Conservation (phyloP, 2,113 vertebrate genomes). For the Crotalus horridus region DNA sequence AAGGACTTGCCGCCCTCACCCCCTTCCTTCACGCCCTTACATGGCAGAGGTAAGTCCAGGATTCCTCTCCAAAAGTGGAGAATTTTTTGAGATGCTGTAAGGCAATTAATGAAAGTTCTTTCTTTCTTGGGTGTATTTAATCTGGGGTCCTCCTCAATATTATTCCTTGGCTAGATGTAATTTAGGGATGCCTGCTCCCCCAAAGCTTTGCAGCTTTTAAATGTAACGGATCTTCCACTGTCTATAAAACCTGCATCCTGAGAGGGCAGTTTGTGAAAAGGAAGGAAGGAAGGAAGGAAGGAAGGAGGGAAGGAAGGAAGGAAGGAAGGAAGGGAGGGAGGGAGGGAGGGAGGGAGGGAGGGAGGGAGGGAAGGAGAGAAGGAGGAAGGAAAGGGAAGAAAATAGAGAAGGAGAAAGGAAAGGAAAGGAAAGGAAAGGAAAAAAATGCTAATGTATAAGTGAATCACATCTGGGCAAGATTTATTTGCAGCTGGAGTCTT, state of each 20-base stretch:
- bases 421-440: too few relatives aligned
- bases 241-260: not conserved
- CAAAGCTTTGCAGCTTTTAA: not conserved
- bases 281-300: not conserved
- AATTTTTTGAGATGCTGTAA: not conserved
- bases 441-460: not conserved
- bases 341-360: too few relatives aligned
- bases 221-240: not conserved
- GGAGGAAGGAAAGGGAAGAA: too few relatives aligned
- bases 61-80: not conserved
- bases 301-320: accelerated
- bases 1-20: too few relatives aligned
- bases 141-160: too few relatives aligned
- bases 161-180: not conserved
- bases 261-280: not conserved
- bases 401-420: too few relatives aligned
- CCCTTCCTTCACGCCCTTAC: not conserved
- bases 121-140: too few relatives aligned
- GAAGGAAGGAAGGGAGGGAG: too few relatives aligned
- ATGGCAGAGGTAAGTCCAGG: constrained; percentile 16
- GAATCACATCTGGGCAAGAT: not conserved
- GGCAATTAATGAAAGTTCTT: not conserved
- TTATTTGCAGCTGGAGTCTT: not conserved
- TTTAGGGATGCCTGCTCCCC: not conserved
- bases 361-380: too few relatives aligned